Base-by-base conservation (phyloP, 2,797 vertebrate species). In the Sebastes melanostomus region DNA sequence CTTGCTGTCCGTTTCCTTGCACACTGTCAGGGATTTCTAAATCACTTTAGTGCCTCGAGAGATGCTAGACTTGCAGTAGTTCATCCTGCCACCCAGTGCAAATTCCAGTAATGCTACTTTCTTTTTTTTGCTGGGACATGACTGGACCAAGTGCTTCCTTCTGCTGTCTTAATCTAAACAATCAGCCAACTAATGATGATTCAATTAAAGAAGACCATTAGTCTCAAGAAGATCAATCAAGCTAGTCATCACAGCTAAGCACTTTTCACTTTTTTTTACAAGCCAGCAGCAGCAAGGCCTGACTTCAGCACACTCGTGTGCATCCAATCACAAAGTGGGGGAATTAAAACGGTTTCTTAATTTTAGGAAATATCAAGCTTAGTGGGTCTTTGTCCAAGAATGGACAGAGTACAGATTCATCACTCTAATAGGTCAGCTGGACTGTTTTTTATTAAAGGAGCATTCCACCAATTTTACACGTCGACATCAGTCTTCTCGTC, bases 251-350 rank as follows among this genome's bases (percentile, higher is more conserved):
- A 88, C 79, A 92, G 91, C 92, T 82, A 93, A 95, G 94, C 93
- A 92, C 86, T 94, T 95, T 92, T 86, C 13, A 3, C 62, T 72
- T 50, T 56, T 60, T 66, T 82, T 66, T 61, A 88, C 82, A 84
- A 87, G 86, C 88, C 61, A 89, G 90, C 87, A 73, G 74, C 12
- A 46, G 78, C 58, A 71, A 88, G 52, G 79, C 86, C 93, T 93
- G 91, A 93, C 91, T 90, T 93, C 91, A 94, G 93, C 94, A 94
- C 78, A 14, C 81, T 78, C 70, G 66, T 13, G 88, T 70, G 76
- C 78, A 83, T 83, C 82, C 76, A 86, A 89, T 91, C 90, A 86
- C 83, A 82, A 85, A 88, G 85, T 66, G 4, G 66, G 66, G 66
- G 55, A 86, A 83, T 58, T 46, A 75, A 32, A 89, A 73, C 66